Evolutionary conservation across 2,797 vertebrate genomes (phyloP), one percentile per base, ranked within the genome.

Genomic region (Pseudochirops corinnae): DNA sequence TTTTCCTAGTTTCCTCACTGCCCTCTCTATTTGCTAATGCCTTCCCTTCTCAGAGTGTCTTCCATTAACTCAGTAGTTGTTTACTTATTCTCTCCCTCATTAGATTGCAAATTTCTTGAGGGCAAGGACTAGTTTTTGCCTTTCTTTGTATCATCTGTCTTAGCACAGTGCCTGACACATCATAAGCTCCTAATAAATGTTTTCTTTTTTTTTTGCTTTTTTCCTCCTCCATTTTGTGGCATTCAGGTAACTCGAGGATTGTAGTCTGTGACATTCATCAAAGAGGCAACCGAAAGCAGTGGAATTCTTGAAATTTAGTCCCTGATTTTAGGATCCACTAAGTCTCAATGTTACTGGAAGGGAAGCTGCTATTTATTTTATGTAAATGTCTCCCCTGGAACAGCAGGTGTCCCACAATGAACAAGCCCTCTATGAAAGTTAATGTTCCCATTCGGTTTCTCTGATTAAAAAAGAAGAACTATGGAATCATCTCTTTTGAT

Each of bases 401-500:
- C 91, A 95, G 31, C 28, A 53, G 94, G 55, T 87, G 53, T 82
- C 24, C 93, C 87, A 87, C 91, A 39, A 56, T 18, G 90, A 92
- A 53, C 26, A n/a, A 3, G 33, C 90, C 92, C 91, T 96, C 93
- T 91, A 29, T 29, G 2, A 0, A 50, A 56, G 55, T 95, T 93
- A n/a, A 91, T 39, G 60, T 93, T 95, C 93, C 94, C 50, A 5
- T 93, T 93, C 90, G 56, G 21, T 18, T 24, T 97, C 94, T 96
- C 94, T 60, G 90, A 94, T 94, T 56, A 39, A 87, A 96, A 92
- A 91, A 92, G 46, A 95, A 90, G 28, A 16, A 4, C 31, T 46
- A 2, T 28, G 3, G 90, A 53, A 16, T 94, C 58, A 98, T 96
- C 94, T 97, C 94, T 96, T 91, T 67, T 11, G 96, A 94, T 97